Base-by-base conservation (phyloP, 2,797 vertebrate genomes). In the Ibycter americanus region DNA sequence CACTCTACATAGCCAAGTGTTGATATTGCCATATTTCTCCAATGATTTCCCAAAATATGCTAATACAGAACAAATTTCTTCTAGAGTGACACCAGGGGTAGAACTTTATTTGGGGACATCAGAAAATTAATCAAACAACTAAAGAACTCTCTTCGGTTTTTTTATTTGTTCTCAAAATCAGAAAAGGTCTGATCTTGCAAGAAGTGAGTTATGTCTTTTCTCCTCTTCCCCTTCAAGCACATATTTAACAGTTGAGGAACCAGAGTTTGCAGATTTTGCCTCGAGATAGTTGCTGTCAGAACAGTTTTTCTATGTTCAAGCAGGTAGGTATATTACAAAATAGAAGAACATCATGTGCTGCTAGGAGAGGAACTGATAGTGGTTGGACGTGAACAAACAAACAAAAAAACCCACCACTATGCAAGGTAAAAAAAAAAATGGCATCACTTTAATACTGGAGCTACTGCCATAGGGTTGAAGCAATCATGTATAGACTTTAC, bases 331-430 rank as follows among this genome's bases (percentile, higher is more conserved):
- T 5, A 29, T 17, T 5, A 22, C 17, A 31, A 68, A 72, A 46
- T 0, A 77, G 18, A 73, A 56, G 10, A 72, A 34, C 22, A 46
- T 21, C 2, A 21, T 4, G 4, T 31, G 36, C 31, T 61, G 34
- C 26, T 44, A 76, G 16, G 21, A 83, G 5, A 63, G 23, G 44
- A 72, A 51, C 5, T 36, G 61, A 52, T 8, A 70, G 21, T 4
- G 9, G 23, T 1, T 59, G 25, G 51, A 26, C 40, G 61, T 44
- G 42, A 59, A 32, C 12, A 42, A 42, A 63, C 40, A 59, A 5
- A 0, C 3, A 55, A 36, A 49, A 20, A 13, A 8, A 4, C 2
- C 2, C 9, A 23, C 25, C n/a, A 27, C 13, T 23, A 76, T 8
- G 20, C 4, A 56, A 44, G 22, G 36, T n/a, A n/a, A n/a, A n/a